Conservation (phyloP, 2,797 vertebrate genomes). For the Sebastes aleutianus region DNA sequence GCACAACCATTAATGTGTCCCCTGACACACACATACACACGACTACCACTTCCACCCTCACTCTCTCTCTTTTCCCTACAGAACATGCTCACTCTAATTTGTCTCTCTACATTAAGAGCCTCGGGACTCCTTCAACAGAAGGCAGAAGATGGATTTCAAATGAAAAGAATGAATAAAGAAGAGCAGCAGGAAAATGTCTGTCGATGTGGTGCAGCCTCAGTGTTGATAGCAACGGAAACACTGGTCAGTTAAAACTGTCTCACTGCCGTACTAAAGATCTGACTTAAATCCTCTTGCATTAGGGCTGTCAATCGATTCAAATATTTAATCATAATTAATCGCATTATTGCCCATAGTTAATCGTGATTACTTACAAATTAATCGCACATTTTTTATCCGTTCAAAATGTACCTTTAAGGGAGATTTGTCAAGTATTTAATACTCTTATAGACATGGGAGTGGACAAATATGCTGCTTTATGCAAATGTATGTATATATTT, state of each 20-base stretch:
- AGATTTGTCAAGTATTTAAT: too few relatives aligned
- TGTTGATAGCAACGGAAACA: background rate
- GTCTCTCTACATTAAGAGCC: background rate
- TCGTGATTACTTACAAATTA: too few relatives aligned
- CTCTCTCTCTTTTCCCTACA: background rate
- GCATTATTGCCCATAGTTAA: too few relatives aligned
- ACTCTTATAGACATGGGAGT: too few relatives aligned
- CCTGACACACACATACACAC: background rate
- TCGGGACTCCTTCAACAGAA: background rate
- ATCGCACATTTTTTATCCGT: too few relatives aligned
- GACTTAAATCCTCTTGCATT: too few relatives aligned
- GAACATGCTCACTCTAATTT: background rate
- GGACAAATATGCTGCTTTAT: too few relatives aligned
- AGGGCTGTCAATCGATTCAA: too few relatives aligned
- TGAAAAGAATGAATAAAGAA: background rate
- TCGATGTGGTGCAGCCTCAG: background rate
- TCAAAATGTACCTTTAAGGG: too few relatives aligned
- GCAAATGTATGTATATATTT: too few relatives aligned
- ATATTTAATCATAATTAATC: too few relatives aligned
- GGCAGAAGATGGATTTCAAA: constrained; percentile 23
- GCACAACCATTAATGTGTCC: constrained; percentile 9
- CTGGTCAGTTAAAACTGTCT: background rate
- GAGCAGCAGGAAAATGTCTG: background rate
- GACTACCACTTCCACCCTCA: background rate
- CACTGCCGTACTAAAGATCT: too few relatives aligned